Evolutionary conservation across 2,888 invertebrate species (phyloP).

Genomic region (Meliscaeva auricollis): DNA sequence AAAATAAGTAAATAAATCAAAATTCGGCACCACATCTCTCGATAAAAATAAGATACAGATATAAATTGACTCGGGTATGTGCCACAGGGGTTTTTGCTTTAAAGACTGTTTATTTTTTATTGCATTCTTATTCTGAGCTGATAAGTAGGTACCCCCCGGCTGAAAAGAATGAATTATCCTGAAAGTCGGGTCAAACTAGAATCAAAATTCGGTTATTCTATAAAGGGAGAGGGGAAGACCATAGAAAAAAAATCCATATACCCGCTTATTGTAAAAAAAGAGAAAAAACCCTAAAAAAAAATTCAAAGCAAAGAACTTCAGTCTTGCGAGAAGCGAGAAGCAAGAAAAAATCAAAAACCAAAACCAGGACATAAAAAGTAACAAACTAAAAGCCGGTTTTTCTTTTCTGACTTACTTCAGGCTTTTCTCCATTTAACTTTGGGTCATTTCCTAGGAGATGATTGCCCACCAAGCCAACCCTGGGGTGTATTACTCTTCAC

Average conservation of each 20-base stretch:
- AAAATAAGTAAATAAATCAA: conserved; percentile 60
- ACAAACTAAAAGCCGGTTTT: conserved; percentile 31
- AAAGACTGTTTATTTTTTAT: conserved; percentile 24
- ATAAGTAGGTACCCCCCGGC: conserved; percentile 58
- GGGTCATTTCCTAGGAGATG: conserved; percentile 68
- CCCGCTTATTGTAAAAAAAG: conserved; percentile 19
- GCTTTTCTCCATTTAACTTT: conserved; percentile 69
- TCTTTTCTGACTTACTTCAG: conserved; percentile 12
- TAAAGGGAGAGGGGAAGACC: neutral
- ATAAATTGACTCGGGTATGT: conserved; percentile 33
- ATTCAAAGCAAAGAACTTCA: conserved; percentile 17
- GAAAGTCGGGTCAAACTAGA: conserved; percentile 50
- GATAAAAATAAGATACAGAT: conserved; percentile 50
- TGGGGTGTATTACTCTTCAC: conserved; percentile 62
- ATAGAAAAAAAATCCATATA: neutral
- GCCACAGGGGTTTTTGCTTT: conserved; percentile 10
- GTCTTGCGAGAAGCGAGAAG: neutral
- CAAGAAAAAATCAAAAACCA: conserved; percentile 17
- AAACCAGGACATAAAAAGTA: conserved; percentile 22
- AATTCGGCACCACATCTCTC: conserved; percentile 57
- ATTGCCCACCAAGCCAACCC: conserved; percentile 63
- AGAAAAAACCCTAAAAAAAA: conserved; percentile 14
- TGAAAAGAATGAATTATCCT: conserved; percentile 18
- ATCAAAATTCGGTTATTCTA: neutral
- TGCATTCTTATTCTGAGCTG: conserved; percentile 14